Evolutionary conservation across 2,888 invertebrate species (phyloP), one percentile per base, ranked within the genome.

Genomic region (Desoria tigrina): DNA sequence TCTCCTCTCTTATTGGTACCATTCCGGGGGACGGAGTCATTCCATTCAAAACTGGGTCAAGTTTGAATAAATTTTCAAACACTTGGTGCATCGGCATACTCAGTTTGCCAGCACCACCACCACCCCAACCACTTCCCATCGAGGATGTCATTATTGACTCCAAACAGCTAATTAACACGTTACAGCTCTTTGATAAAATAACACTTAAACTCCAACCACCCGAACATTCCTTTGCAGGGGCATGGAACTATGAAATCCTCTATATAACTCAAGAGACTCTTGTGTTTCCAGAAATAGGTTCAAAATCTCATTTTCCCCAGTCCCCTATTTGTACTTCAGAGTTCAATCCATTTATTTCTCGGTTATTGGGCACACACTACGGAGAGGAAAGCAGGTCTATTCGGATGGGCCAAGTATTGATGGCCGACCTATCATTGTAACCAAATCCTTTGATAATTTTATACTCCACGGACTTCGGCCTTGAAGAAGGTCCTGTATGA

Each of bases 21-120:
- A 69, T 69, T 42, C 7, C 21, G 16, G 45, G 45, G 45, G 45
- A 45, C 21, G 45, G n/a, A 42, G 61, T 62, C 49, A 70, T 27
- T 42, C 66, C 66, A 50, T 58, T 68, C 27, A 68, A 49, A 51
- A 70, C 53, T 26, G 68, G 63, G 54, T 70, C 70, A n/a, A 64
- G 56, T 64, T 68, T 66, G 54, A 74, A 69, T 32, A 71, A 51
- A 68, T 69, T 71, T 63, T 73, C 73, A 59, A 71, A 71, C 51
- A 72, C 69, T 59, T 68, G 63, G 63, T 72, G 69, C 45, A 69
- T 66, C 2, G 69, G 69, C 42, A 57, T 11, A 18, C 57, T 57
- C 23, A 57, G 21, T 37, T 57, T 57, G 7, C 26, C 18, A 18
- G 39, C 9, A 39, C 9, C 9, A 39, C 39, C 39, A 16, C 9